Percentiles rank a stretch among this genome's conserved stretches.
These are phyloP conservation scores for Xiphophorus maculatus DNA, from an alignment of 2,113 vertebrate genomes.

Conservation along the genomic window DNA sequence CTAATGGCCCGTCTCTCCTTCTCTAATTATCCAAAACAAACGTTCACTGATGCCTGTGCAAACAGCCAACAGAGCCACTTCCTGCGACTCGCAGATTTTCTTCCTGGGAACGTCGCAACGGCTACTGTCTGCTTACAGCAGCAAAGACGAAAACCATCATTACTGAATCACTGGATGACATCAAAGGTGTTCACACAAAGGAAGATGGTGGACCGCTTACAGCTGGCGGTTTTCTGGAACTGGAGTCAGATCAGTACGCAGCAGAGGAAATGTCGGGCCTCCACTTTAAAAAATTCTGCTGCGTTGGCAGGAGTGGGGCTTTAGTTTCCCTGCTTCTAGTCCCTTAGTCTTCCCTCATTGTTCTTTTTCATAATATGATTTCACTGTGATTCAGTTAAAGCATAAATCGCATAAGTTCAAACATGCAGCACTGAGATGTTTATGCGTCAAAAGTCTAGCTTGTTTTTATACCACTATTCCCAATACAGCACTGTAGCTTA, in stretches of 20 bases:
- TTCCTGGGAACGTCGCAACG: constrained; percentile 49
- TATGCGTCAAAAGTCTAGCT: background rate
- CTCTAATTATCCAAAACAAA: constrained; percentile 46
- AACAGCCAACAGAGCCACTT: constrained; percentile 44
- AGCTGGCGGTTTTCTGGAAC: constrained; percentile 34
- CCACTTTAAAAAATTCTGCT: constrained; percentile 32
- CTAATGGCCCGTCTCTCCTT: background rate
- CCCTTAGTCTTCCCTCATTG: constrained; percentile 13
- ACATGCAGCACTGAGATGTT: background rate
- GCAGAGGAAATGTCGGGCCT: constrained; percentile 49
- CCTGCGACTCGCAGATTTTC: constrained; percentile 39
- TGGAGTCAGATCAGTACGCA: constrained; percentile 24
- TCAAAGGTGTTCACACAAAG: constrained; percentile 39
- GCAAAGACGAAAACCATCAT: constrained; percentile 59
- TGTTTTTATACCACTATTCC: background rate
- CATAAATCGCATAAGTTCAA: background rate
- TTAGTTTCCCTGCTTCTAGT: background rate
- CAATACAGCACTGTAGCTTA: background rate
- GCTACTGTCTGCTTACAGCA: constrained; percentile 17
- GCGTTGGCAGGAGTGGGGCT: constrained; percentile 31
- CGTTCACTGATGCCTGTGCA: constrained; percentile 34
- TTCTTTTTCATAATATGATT: background rate
- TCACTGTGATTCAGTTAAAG: background rate
- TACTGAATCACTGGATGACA: constrained; percentile 34
- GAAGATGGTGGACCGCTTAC: constrained; percentile 43